Percentiles rank a stretch among this genome's conserved stretches.
Evolutionary conservation across 2,797 vertebrate species (phyloP).

Genomic region (Triplophysa yarkandensis): DNA sequence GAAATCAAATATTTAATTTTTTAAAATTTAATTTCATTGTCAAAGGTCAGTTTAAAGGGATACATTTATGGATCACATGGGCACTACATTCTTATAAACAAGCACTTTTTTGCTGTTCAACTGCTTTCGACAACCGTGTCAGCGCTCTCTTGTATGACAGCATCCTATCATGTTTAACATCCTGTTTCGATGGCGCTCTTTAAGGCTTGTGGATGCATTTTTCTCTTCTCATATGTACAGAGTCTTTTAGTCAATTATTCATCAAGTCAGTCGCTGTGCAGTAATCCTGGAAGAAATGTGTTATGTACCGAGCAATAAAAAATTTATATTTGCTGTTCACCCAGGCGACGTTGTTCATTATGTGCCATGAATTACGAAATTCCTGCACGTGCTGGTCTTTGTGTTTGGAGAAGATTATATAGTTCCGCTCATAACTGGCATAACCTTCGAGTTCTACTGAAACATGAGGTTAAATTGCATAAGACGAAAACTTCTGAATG

Average conservation of each 20-base stretch:
- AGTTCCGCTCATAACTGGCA: background rate
- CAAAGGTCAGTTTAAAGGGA: too few relatives aligned
- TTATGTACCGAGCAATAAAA: constrained; percentile 35
- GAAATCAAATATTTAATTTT: too few relatives aligned
- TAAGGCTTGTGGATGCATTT: constrained; percentile 41
- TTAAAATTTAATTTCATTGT: too few relatives aligned
- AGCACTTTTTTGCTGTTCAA: background rate
- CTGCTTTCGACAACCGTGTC: constrained; percentile 30
- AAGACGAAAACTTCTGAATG: background rate
- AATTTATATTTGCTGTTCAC: constrained; percentile 32
- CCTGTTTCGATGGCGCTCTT: constrained; percentile 43
- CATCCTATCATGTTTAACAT: constrained; percentile 38
- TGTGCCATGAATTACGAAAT: constrained; percentile 10
- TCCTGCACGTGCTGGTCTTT: background rate
- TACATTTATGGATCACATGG: too few relatives aligned
- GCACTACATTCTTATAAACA: too few relatives aligned
- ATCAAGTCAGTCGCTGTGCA: constrained; percentile 35
- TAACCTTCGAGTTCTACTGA: background rate
- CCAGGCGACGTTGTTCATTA: constrained; percentile 25
- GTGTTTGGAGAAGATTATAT: background rate
- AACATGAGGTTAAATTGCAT: background rate
- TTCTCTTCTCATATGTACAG: constrained; percentile 30
- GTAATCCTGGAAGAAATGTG: constrained; percentile 34
- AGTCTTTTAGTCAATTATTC: constrained; percentile 55
- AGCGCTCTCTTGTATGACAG: constrained; percentile 1